Conservation (phyloP, 2,113 vertebrate species). For the Bufo gargarizans region DNA sequence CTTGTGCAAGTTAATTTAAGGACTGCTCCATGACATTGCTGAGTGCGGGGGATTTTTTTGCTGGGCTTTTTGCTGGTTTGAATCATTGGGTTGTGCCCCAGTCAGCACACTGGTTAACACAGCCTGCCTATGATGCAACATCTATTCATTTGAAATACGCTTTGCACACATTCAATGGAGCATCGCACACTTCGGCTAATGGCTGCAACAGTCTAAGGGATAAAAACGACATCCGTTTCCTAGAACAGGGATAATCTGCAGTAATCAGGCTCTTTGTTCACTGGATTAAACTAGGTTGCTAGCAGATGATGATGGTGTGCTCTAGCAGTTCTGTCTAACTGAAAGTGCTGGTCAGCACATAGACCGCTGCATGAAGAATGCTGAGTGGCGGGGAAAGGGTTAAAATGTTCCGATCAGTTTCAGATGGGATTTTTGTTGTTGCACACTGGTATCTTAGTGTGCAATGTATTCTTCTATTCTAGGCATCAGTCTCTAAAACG, state of each 20-base stretch:
- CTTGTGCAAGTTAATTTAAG: constrained; percentile 18
- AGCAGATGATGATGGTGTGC: constrained; percentile 30
- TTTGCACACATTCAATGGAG: constrained; percentile 46
- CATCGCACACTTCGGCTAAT: constrained; percentile 41
- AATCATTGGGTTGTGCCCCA: constrained; percentile 46
- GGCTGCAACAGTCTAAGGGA: constrained; percentile 47
- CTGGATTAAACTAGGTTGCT: constrained; percentile 46
- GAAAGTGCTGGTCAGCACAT: constrained; percentile 49
- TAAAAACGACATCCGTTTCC: constrained; percentile 42
- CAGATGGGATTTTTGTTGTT: too few species aligned
- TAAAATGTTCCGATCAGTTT: background rate
- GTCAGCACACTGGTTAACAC: constrained; percentile 45
- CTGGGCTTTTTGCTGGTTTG: constrained; percentile 36
- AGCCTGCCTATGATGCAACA: constrained; percentile 49
- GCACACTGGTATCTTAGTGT: too few species aligned
- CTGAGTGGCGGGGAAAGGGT: background rate
- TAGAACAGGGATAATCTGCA: constrained; percentile 44
- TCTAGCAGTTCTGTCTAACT: constrained; percentile 26
- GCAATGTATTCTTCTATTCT: too few species aligned
- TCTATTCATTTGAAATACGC: constrained; percentile 51
- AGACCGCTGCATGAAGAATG: background rate
- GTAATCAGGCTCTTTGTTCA: constrained; percentile 56
- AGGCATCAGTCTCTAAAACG: too few species aligned
- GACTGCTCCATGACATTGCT: constrained; percentile 20
- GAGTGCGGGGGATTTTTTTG: constrained; percentile 28